A percentile compares a stretch with the other conserved stretches of the same genome.
Conservation (phyloP, 1,140 invertebrate genomes). For the Andrena cerasifolii region DNA sequence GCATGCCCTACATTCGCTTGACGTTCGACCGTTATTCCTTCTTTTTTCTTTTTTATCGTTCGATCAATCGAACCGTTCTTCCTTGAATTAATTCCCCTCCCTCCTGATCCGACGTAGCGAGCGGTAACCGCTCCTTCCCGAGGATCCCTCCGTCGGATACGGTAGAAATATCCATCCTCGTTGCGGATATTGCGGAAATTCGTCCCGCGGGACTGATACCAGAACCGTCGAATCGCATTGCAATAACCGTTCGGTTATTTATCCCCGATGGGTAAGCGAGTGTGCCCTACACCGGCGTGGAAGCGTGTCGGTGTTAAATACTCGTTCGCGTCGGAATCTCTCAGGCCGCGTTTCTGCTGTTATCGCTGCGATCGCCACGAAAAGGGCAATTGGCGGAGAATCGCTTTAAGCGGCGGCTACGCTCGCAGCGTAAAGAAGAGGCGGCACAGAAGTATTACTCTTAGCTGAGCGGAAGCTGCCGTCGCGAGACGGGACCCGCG, state of each 20-base stretch:
- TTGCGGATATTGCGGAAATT: background rate
- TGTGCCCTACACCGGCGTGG: background rate
- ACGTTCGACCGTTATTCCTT: too few relatives aligned
- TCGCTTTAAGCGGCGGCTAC: too few relatives aligned
- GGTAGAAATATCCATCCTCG: background rate
- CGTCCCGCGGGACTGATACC: slow-evolving; percentile 11
- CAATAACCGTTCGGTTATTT: slow-evolving; percentile 6
- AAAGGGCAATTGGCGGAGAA: background rate
- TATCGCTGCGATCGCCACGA: slow-evolving; percentile 5
- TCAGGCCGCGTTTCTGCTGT: background rate
- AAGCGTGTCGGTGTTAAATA: background rate
- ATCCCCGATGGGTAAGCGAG: background rate
- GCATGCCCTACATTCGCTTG: background rate
- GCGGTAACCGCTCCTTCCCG: too few relatives aligned
- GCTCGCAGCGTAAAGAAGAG: too few relatives aligned
- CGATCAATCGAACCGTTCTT: background rate
- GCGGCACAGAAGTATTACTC: too few relatives aligned
- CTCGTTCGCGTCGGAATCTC: background rate
- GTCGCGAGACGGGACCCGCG: too few relatives aligned
- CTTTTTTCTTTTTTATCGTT: background rate
- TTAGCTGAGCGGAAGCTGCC: too few relatives aligned
- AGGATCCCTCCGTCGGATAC: background rate
- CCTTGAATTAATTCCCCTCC: slow-evolving; percentile 8
- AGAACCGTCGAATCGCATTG: background rate
- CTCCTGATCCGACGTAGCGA: background rate